A percentile compares a stretch with the other conserved stretches of the same genome.
Evolutionary conservation across 2,888 invertebrate species (phyloP).

Genomic region (Teinopalpus imperialis): DNA sequence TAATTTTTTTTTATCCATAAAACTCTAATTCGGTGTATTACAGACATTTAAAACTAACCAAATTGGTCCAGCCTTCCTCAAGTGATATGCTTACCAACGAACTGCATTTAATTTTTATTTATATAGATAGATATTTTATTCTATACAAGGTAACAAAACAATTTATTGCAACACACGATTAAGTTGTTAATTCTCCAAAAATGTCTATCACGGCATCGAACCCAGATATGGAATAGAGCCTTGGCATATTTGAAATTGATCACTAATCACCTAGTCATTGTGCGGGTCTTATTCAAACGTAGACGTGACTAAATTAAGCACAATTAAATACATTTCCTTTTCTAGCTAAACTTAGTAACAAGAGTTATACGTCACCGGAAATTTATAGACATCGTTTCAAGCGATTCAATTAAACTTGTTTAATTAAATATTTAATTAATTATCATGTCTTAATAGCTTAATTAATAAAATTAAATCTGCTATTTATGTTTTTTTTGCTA

Average conservation of each 20-base stretch:
- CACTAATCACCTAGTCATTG: constrained; percentile 11
- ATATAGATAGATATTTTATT: too few species aligned
- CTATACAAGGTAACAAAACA: too few species aligned
- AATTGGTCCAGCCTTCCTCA: too few species aligned
- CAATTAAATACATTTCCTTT: constrained; percentile 14
- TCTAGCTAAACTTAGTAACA: constrained; percentile 1
- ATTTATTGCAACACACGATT: constrained; percentile 4
- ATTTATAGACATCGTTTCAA: constrained; percentile 12
- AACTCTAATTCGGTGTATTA: too few species aligned
- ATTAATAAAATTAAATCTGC: constrained; percentile 10
- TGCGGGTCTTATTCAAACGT: constrained; percentile 13
- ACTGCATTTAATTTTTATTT: too few species aligned
- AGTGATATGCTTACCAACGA: too few species aligned
- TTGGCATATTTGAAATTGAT: constrained; percentile 16
- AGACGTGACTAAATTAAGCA: constrained; percentile 1
- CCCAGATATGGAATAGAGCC: constrained; percentile 10
- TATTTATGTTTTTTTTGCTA: neutral
- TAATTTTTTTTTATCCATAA: too few species aligned
- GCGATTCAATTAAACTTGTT: constrained; percentile 11
- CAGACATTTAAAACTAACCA: too few species aligned
- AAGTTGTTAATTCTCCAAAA: constrained; percentile 13
- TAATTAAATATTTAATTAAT: constrained; percentile 19
- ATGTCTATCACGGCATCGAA: constrained; percentile 17
- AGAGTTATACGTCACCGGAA: neutral
- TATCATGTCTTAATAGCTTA: constrained; percentile 10